These are phyloP conservation scores for Pica pica DNA, from an alignment of 2,113 vertebrate species.

Conservation along the genomic window DNA sequence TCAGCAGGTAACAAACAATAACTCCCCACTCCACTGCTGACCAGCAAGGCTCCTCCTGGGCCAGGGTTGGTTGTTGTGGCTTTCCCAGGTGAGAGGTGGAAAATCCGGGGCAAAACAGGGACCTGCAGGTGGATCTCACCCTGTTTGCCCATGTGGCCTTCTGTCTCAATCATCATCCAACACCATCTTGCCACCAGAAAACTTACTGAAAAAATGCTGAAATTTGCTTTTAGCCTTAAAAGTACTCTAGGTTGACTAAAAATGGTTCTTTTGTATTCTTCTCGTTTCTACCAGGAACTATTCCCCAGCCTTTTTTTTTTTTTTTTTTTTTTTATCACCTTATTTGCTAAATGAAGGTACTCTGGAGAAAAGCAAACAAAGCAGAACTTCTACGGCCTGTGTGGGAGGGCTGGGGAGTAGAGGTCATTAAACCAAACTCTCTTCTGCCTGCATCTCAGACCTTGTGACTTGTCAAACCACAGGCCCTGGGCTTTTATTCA, in stretches of 20 bases:
- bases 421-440: neutral
- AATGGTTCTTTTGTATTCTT: neutral
- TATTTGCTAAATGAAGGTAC: neutral
- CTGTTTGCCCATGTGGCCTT: accelerated
- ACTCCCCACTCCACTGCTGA: neutral
- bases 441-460: neutral
- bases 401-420: neutral
- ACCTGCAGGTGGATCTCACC: neutral
- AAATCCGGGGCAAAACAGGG: neutral
- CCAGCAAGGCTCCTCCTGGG: accelerated
- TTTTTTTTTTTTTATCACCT: neutral
- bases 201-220: neutral
- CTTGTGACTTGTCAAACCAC: neutral
- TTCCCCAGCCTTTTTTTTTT: neutral
- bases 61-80: neutral
- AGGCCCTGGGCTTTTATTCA: neutral
- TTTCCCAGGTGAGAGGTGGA: accelerated
- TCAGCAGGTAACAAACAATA: constrained; percentile 4
- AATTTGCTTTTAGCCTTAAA: neutral
- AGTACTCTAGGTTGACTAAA: neutral
- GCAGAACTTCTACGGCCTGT: neutral
- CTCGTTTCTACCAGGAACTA: neutral
- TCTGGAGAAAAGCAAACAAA: neutral
- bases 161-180: neutral
- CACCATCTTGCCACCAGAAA: neutral